Evolutionary conservation across 2,797 vertebrate genomes (phyloP).

Genomic region (Antrozous pallidus): DNA sequence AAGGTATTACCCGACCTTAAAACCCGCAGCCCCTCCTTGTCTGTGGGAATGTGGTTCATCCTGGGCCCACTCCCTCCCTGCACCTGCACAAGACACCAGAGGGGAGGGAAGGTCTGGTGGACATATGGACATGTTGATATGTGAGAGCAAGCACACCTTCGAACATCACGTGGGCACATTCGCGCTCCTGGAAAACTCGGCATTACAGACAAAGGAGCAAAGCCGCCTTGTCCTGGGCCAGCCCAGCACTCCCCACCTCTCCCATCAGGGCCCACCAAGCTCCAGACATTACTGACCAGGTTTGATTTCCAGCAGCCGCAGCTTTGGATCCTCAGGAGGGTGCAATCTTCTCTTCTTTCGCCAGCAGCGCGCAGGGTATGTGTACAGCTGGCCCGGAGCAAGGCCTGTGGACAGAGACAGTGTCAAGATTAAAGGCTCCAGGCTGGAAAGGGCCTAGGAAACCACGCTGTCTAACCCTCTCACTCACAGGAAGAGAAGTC

Average conservation of each 20-base stretch:
- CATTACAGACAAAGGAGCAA: not conserved
- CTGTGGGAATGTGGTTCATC: not conserved
- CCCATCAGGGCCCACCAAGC: not conserved
- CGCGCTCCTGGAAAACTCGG: not conserved
- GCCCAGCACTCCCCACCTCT: not conserved
- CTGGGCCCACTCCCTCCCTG: not conserved
- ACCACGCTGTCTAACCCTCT: not conserved
- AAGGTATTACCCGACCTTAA: slow-evolving; percentile 40
- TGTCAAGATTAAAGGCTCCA: slow-evolving; percentile 60
- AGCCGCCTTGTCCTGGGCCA: not conserved
- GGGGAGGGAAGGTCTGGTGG: not conserved
- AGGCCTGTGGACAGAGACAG: slow-evolving; percentile 84
- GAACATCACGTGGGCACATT: not conserved
- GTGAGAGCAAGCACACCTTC: not conserved
- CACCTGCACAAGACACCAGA: not conserved
- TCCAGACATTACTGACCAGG: slow-evolving; percentile 86
- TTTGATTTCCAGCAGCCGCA: slow-evolving; percentile 94
- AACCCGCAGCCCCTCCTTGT: slow-evolving; percentile 29
- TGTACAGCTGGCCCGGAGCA: slow-evolving; percentile 94
- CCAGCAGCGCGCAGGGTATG: slow-evolving; percentile 97
- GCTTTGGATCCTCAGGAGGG: slow-evolving; percentile 90
- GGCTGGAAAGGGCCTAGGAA: not conserved
- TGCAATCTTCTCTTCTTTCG: slow-evolving; percentile 96
- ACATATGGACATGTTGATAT: not conserved
- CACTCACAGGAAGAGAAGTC: not conserved